Evolutionary conservation across 2,888 invertebrate genomes (phyloP).

Genomic region (Eurytoma adleriae): DNA sequence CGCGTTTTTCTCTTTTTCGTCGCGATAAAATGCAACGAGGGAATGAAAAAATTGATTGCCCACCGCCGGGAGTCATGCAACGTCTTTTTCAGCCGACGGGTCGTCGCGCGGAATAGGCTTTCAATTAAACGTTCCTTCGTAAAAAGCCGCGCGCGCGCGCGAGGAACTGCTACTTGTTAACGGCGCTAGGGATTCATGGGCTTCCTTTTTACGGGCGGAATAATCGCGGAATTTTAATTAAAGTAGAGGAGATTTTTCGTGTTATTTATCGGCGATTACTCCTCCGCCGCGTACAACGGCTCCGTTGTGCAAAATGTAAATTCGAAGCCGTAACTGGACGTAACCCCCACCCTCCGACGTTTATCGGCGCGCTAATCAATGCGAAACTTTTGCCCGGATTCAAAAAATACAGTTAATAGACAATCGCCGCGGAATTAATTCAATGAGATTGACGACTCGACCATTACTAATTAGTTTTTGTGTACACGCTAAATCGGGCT

Average conservation of each 20-base stretch:
- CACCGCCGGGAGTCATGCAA: constrained; percentile 16
- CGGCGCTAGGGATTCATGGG: too few relatives aligned
- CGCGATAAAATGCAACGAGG: not conserved
- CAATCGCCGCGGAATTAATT: constrained; percentile 6
- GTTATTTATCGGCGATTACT: not conserved
- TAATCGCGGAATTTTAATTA: constrained; percentile 8
- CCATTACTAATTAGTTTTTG: constrained; percentile 34
- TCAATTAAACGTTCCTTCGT: not conserved
- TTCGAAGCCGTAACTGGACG: constrained; percentile 1
- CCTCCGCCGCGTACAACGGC: not conserved
- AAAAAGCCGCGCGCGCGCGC: not conserved
- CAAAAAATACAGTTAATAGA: not conserved
- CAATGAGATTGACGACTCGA: constrained; percentile 30
- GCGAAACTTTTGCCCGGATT: not conserved
- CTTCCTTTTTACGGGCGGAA: not conserved
- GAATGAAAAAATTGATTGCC: constrained; percentile 17
- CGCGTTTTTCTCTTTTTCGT: constrained; percentile 24
- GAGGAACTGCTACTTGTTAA: not conserved
- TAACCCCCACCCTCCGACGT: not conserved
- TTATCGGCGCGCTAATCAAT: not conserved
- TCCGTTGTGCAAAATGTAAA: not conserved
- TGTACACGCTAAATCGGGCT: not conserved
- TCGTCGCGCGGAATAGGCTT: not conserved
- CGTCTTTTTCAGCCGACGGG: constrained; percentile 1
- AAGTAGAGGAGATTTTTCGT: not conserved